These are phyloP conservation scores for Disparrhopalites patrizii DNA, from an alignment of 2,888 invertebrate species.

Conservation along the genomic window DNA sequence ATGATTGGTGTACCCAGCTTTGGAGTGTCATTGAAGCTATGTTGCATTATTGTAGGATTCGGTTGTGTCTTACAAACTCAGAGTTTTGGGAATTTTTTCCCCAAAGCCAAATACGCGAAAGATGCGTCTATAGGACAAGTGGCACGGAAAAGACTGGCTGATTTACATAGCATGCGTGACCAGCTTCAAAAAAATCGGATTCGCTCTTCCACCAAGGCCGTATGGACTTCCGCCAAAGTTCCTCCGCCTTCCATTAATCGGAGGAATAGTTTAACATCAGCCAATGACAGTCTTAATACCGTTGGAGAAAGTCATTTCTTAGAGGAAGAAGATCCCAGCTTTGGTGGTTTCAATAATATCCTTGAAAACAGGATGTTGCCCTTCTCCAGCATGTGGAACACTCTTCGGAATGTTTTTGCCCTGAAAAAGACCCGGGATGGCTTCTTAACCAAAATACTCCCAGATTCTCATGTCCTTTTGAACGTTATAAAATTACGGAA, in stretches of 20 bases:
- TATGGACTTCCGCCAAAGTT: neutral
- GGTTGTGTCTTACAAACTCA: neutral
- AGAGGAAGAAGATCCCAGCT: too few relatives aligned
- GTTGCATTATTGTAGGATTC: neutral
- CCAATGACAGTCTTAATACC: too few relatives aligned
- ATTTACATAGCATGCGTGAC: constrained; percentile 33
- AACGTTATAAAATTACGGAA: constrained; percentile 33
- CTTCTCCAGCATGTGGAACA: constrained; percentile 1
- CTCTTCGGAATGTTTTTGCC: constrained; percentile 6
- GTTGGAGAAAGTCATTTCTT: too few relatives aligned
- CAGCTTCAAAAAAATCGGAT: constrained; percentile 24
- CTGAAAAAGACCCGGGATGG: constrained; percentile 21
- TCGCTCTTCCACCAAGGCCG: neutral
- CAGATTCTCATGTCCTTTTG: constrained; percentile 21
- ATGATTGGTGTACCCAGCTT: neutral
- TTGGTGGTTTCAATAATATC: neutral
- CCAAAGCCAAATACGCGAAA: neutral
- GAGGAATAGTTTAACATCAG: too few relatives aligned
- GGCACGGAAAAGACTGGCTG: constrained; percentile 34
- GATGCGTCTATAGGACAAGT: constrained; percentile 27
- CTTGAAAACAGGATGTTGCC: constrained; percentile 2
- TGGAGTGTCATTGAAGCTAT: neutral
- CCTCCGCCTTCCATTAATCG: neutral
- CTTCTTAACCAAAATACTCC: constrained; percentile 21
- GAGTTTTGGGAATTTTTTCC: constrained; percentile 15